phyloP scores from a whole-genome alignment of 2,888 invertebrate species.

The Tromatobia lineatoria region DNA sequence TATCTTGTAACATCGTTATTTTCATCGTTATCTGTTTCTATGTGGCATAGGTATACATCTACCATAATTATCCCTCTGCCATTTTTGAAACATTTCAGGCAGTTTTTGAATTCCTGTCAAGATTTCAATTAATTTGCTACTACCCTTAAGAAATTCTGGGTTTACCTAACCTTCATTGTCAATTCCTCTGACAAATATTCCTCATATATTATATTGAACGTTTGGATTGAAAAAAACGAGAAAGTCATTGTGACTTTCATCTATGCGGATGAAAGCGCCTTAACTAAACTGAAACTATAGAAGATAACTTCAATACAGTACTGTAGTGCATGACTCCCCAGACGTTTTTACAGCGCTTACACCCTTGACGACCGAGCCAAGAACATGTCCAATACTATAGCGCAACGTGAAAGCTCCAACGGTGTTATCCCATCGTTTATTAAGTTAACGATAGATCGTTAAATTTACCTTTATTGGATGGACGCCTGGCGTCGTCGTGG shows the following conservation, averaged over 20 bases:
- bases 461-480: conserved; percentile 82
- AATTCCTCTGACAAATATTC: neutral
- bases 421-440: conserved; percentile 81
- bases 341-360: conserved; percentile 57
- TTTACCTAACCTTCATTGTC: neutral
- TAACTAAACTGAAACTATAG: conserved; percentile 24
- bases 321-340: conserved; percentile 18
- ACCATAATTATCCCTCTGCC: no score
- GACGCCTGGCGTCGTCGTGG: conserved; percentile 73
- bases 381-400: conserved; percentile 14
- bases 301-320: neutral
- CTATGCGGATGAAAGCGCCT: neutral
- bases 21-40: no score
- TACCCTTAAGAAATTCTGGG: no score
- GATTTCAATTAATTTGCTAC: no score
- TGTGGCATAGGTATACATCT: no score
- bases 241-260: neutral
- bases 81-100: no score
- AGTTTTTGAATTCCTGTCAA: no score
- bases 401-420: conserved; percentile 72
- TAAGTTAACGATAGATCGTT: conserved; percentile 82
- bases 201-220: neutral
- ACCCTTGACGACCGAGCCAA: conserved; percentile 15
- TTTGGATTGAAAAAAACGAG: neutral
- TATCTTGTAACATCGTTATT: no score